Base-by-base conservation (phyloP, 2,888 invertebrate genomes). In the Lottia scabra region DNA sequence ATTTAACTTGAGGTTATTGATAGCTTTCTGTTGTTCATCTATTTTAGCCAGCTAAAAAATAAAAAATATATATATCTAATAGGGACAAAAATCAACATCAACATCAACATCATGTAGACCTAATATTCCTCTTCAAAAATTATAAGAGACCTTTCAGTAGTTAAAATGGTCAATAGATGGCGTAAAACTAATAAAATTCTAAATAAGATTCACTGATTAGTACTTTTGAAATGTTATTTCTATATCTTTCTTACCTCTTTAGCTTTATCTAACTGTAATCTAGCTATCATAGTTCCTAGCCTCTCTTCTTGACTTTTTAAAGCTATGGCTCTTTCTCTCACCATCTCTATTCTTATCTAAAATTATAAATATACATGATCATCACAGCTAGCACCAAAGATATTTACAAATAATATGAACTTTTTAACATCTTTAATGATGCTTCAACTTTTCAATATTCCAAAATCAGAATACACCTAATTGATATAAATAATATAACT, bases 1-100 rank as follows among this genome's bases (percentile, higher is more conserved):
- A 69, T 85, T 88, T 23, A 84, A 75, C 76, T 89, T 88, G 66
- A 89, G 77, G 71, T 81, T 84, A 70, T 85, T 84, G 67, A 89
- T 89, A 23, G 88, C 87, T 71, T 81, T 83, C 80, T 89, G 88
- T 75, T 89, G 87, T 71, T 88, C 86, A 67, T 89, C 88, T 63
- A 89, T 89, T 73, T 84, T 80, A 1, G 87, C 80, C 73, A 87
- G 71, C 88, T 89, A 78, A 13, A 78, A 79, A n/a, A n/a, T n/a
- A n/a, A n/a, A 43, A n/a, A 56, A 65, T 38, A 38, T n/a, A 38
- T 10, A 38, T 38, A 38, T 38, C 38, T 38, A 1, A 38, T n/a
- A n/a, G n/a, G n/a, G n/a, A n/a, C n/a, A n/a, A n/a, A n/a, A n/a
- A n/a, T n/a, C n/a, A n/a, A n/a, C n/a, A n/a, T n/a, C n/a, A n/a